Conservation (phyloP, 2,113 vertebrate species). For the Epinephelus cyanopodus region DNA sequence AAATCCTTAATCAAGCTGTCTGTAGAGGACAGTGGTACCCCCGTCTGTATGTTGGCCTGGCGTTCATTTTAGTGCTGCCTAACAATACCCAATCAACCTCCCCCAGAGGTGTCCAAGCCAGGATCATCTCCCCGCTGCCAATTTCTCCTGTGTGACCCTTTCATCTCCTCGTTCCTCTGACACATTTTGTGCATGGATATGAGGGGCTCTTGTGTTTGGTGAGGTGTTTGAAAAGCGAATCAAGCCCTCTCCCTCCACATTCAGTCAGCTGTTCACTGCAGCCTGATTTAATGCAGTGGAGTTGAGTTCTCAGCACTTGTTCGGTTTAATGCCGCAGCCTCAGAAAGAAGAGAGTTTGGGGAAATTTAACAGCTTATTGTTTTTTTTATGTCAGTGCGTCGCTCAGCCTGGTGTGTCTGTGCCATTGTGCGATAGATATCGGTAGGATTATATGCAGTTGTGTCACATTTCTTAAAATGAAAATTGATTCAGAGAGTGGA, state of each 20-base stretch:
- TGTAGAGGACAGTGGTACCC: slow-evolving; percentile 61
- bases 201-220: slow-evolving; percentile 61
- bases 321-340: slow-evolving; percentile 53
- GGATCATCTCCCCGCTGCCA: slow-evolving; percentile 55
- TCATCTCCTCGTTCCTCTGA: slow-evolving; percentile 54
- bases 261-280: slow-evolving; percentile 54
- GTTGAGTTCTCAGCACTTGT: slow-evolving; percentile 59
- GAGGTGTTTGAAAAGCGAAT: slow-evolving; percentile 56
- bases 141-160: slow-evolving; percentile 56
- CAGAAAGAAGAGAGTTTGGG: slow-evolving; percentile 31
- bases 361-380: slow-evolving; percentile 39
- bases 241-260: slow-evolving; percentile 51
- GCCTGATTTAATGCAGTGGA: slow-evolving; percentile 65
- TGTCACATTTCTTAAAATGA: slow-evolving; percentile 9
- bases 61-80: slow-evolving; percentile 48
- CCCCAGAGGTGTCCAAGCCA: slow-evolving; percentile 48
- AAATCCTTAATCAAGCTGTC: slow-evolving; percentile 74
- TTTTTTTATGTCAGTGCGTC: slow-evolving; percentile 14
- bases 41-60: slow-evolving; percentile 45
- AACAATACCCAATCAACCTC: slow-evolving; percentile 69
- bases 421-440: neutral
- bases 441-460: neutral
- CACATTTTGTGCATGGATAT: slow-evolving; percentile 54
- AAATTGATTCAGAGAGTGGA: slow-evolving; percentile 36
- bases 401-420: neutral